Conservation (phyloP, 1,140 invertebrate species). For the Metopolophium dirhodum region DNA sequence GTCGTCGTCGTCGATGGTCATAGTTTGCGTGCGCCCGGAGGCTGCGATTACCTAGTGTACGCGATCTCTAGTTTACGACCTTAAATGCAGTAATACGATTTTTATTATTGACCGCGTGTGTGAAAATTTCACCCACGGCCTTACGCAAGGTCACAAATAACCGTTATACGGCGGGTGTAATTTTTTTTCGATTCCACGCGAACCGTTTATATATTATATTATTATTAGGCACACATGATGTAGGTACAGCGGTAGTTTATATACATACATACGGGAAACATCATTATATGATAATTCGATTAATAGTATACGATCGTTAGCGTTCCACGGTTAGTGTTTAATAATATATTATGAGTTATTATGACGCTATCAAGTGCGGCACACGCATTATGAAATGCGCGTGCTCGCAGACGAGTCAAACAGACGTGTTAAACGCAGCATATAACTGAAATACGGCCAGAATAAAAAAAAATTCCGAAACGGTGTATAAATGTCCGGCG, state of each 20-base stretch:
- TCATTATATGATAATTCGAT: conserved; percentile 33
- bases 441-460: not conserved
- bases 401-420: not conserved
- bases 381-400: not conserved
- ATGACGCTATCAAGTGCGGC: not conserved
- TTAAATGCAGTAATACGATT: conserved; percentile 2
- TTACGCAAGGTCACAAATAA: conserved; percentile 15
- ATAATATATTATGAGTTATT: conserved; percentile 24
- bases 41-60: not conserved
- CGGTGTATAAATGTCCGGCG: not conserved
- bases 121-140: conserved; percentile 28
- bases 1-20: not conserved
- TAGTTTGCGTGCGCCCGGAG: not conserved
- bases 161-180: not conserved
- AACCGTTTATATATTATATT: not conserved
- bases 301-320: not conserved
- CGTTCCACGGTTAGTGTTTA: not conserved
- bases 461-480: not conserved
- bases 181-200: not conserved
- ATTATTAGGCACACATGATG: not conserved
- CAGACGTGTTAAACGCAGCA: too few species aligned
- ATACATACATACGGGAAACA: not conserved
- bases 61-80: conserved; percentile 15
- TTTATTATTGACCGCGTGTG: conserved; percentile 4
- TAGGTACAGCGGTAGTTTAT: not conserved